phyloP scores from a whole-genome alignment of 1,140 invertebrate genomes.

The Drosophila prosaltans region DNA sequence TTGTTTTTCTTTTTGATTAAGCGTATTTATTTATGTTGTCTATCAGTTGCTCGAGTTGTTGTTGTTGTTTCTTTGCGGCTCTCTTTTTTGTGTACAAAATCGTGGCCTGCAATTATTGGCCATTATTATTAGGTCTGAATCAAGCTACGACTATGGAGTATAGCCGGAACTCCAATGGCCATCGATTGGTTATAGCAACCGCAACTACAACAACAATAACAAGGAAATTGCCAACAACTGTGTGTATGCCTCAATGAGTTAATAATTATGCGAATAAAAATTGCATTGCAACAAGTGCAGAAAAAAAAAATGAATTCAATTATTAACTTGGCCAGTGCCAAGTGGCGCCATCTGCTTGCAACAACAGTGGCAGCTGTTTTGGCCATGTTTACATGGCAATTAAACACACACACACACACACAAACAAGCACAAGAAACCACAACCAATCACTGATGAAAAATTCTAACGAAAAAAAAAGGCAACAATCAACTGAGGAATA shows the following conservation, averaged over 20 bases:
- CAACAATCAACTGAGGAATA: background rate
- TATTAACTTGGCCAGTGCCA: conserved; percentile 30
- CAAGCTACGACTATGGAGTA: conserved; percentile 32
- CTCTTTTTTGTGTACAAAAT: conserved; percentile 54
- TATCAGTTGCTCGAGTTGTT: conserved; percentile 33
- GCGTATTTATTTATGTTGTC: conserved; percentile 60
- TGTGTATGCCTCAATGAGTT: conserved; percentile 60
- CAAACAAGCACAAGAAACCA: background rate
- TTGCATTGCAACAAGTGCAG: conserved; percentile 67
- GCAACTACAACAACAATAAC: conserved; percentile 33
- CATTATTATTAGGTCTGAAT: conserved; percentile 68
- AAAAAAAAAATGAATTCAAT: conserved; percentile 56
- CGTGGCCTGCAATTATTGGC: conserved; percentile 76
- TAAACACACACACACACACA: background rate
- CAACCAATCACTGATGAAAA: conserved; percentile 33
- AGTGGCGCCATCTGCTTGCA: conserved; percentile 16
- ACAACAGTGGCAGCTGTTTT: conserved; percentile 40
- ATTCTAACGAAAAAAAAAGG: conserved; percentile 48
- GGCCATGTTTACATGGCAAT: conserved; percentile 33
- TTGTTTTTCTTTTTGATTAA: conserved; percentile 69
- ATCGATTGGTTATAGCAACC: conserved; percentile 19
- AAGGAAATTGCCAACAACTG: conserved; percentile 47
- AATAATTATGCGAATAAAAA: conserved; percentile 64
- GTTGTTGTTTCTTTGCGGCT: background rate
- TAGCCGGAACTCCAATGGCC: conserved; percentile 62